Conservation (phyloP, 2,888 invertebrate species). For the Cynaeus angustus region DNA sequence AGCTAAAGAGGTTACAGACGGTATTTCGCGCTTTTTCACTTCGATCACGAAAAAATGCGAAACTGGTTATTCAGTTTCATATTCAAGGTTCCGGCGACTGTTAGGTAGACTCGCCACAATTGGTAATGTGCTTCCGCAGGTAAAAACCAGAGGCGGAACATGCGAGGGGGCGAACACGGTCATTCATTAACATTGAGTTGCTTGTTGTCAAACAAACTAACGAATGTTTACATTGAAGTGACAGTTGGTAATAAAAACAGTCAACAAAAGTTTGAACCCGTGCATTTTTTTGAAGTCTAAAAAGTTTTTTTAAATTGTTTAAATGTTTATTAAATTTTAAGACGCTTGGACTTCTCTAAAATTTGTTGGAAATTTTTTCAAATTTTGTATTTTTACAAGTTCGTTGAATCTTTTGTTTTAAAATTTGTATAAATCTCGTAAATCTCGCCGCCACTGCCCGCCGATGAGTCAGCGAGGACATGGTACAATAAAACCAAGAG, state of each 20-base stretch:
- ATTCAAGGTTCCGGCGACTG: slow-evolving; percentile 41
- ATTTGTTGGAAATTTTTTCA: not conserved
- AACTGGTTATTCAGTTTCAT: slow-evolving; percentile 31
- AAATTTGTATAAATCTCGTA: no score
- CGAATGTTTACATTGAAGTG: no score
- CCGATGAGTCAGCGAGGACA: slow-evolving; percentile 7
- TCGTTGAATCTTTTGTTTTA: no score
- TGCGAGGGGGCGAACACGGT: no score
- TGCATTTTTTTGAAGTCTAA: no score
- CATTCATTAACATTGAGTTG: no score
- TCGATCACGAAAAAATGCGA: slow-evolving; percentile 4
- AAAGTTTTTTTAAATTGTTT: no score
- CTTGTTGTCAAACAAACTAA: no score
- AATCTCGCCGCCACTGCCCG: not conserved
- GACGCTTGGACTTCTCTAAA: not conserved
- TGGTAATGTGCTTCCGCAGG: slow-evolving; percentile 48
- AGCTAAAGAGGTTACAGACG: slow-evolving; percentile 16
- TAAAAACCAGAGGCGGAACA: slow-evolving; percentile 31
- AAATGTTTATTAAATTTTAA: no score
- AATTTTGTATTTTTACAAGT: not conserved
- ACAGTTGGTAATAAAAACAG: no score
- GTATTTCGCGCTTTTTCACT: slow-evolving; percentile 11
- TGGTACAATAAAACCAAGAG: slow-evolving; percentile 5
- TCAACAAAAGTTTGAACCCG: no score
- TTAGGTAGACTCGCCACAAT: slow-evolving; percentile 42